Evolutionary conservation across 2,113 vertebrate genomes (phyloP).

Genomic region (Haemorhous mexicanus): DNA sequence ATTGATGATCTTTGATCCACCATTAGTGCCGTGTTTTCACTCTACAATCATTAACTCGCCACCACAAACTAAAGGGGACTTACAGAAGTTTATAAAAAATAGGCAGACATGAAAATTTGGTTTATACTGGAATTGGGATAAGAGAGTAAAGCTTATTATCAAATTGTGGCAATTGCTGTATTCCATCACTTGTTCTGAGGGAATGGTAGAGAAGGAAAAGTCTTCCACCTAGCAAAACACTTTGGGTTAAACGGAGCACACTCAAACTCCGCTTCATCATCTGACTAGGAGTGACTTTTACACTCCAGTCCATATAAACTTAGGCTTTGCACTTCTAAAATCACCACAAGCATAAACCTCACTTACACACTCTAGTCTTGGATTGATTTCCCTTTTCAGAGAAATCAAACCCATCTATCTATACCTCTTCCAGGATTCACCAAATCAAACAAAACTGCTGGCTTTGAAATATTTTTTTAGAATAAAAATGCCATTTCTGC

Average conservation of each 20-base stretch:
- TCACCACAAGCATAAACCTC: neutral
- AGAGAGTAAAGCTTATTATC: conserved; percentile 42
- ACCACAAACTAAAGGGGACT: conserved; percentile 52
- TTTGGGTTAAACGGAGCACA: neutral
- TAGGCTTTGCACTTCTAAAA: neutral
- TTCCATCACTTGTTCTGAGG: neutral
- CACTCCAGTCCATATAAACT: neutral
- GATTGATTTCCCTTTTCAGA: neutral
- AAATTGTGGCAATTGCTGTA: conserved; percentile 18
- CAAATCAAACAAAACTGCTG: conserved; percentile 5
- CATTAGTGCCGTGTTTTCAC: conserved; percentile 18
- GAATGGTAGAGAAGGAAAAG: neutral
- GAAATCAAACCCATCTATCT: neutral
- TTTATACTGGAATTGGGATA: conserved; percentile 52
- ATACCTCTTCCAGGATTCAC: conserved; percentile 42
- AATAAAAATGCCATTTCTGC: conserved; percentile 45
- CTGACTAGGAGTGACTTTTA: neutral
- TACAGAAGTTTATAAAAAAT: conserved; percentile 36
- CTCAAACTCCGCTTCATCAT: neutral
- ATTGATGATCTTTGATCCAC: conserved; percentile 38
- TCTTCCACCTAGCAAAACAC: neutral
- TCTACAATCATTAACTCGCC: conserved; percentile 38
- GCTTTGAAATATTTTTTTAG: neutral
- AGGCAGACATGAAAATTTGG: conserved; percentile 36
- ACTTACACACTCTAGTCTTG: neutral